These are phyloP conservation scores for Agapostemon virescens DNA, from an alignment of 2,888 invertebrate species.

Conservation along the genomic window DNA sequence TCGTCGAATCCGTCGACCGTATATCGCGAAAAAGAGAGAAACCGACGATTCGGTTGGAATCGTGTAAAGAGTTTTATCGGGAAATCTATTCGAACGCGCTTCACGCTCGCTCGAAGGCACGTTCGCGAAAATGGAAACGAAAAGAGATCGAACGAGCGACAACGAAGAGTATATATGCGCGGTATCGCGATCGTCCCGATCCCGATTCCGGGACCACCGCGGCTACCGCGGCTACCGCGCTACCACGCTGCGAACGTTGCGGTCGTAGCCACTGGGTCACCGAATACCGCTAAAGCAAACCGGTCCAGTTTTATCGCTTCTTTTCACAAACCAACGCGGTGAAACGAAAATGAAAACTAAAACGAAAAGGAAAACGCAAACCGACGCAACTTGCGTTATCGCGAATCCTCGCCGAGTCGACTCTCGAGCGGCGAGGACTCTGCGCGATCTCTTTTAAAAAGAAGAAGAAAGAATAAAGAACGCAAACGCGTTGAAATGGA, in stretches of 20 bases:
- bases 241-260: neutral
- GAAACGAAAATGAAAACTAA: too few relatives aligned
- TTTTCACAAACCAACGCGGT: neutral
- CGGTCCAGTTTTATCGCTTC: neutral
- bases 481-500: neutral
- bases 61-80: neutral
- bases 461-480: too few relatives aligned
- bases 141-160: neutral
- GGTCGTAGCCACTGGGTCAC: neutral
- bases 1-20: neutral
- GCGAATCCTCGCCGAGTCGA: neutral
- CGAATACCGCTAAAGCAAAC: neutral
- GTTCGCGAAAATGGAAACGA: neutral
- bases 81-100: neutral
- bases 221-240: neutral
- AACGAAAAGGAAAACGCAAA: neutral
- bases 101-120: too few relatives aligned
- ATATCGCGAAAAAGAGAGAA: neutral
- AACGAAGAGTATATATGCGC: neutral
- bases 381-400: neutral
- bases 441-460: neutral
- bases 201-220: too few relatives aligned
- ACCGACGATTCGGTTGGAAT: neutral
- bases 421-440: neutral
- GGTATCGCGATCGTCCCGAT: too few relatives aligned